Base-by-base conservation (phyloP, 1,140 invertebrate species). In the Zelostemma sp. region DNA sequence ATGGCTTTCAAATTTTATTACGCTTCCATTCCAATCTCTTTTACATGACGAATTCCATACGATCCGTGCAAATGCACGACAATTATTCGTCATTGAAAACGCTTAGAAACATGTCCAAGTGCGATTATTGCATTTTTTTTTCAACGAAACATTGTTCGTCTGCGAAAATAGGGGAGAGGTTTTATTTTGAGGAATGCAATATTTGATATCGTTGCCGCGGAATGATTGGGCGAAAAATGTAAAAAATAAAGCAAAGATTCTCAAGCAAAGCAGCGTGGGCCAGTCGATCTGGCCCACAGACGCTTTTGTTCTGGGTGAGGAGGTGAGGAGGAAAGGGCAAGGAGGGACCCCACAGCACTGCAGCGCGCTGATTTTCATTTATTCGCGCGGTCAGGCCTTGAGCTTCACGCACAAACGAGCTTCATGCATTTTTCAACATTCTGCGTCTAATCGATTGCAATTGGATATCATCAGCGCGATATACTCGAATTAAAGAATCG, bases 381-480 rank as follows among this genome's bases (percentile, higher is more conserved):
- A 71, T 67, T 71, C 68, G 62, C 59, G 45, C 68, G 66, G 59
- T 35, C 68, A 57, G 68, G 56, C 61, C 68, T 71, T 71, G 68
- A 66, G 63, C 49, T 48, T 63, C n/a, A n/a, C n/a, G n/a, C 68
- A 56, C 68, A 63, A 67, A 62, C 63, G 63, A 71, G 68, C 54
- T 59, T 71, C 68, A 66, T 71, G 59, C 68, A 71, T 71, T 71
- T 71, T 66, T 66, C 68, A 71, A 59, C 62, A 67, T 63, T 71
- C 63, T 56, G 16, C 33, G 54, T 71, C 63, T 71, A 71, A 67
- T 71, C 68, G 63, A 71, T 21, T 41, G 40, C 40, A 41, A 41
- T 41, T 14, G 40, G 40, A 41, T 41, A 41, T 15, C 12, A 41
- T 41, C 40, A 15, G 15, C 40, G 2, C 40, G 8, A n/a, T n/a